A percentile compares a stretch with the other conserved stretches of the same genome.
Conservation (phyloP, 2,113 vertebrate species). For the Pituophis catenifer region DNA sequence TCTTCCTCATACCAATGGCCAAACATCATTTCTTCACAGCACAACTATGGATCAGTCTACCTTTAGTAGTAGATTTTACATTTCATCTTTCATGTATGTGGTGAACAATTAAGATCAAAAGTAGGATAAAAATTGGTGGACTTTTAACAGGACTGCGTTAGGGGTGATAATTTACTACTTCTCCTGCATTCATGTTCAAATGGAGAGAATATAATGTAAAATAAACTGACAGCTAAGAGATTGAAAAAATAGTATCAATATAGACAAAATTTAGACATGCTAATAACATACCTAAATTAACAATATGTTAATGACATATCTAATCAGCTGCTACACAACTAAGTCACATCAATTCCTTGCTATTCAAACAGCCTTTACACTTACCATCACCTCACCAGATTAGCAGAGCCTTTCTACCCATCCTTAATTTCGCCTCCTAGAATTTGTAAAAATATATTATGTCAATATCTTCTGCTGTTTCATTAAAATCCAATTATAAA, state of each 20-base stretch:
- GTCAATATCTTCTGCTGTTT: background rate
- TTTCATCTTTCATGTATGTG: background rate
- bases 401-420: background rate
- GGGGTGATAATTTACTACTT: slow-evolving; percentile 17
- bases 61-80: background rate
- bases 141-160: background rate
- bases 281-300: background rate
- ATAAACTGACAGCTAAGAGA: background rate
- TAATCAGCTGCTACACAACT: background rate
- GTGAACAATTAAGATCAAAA: background rate
- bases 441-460: slow-evolving; percentile 18
- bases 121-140: background rate
- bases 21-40: background rate
- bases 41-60: background rate
- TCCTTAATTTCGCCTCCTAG: background rate
- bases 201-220: slow-evolving; percentile 1
- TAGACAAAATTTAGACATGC: background rate
- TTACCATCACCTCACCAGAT: slow-evolving; percentile 18
- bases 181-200: slow-evolving; percentile 10
- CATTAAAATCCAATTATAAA: background rate
- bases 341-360: slow-evolving; percentile 10
- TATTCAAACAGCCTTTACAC: background rate
- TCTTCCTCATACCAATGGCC: background rate
- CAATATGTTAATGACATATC: background rate
- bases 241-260: background rate